phyloP scores from a whole-genome alignment of 2,113 vertebrate species.

The Aspidoscelis tigris region DNA sequence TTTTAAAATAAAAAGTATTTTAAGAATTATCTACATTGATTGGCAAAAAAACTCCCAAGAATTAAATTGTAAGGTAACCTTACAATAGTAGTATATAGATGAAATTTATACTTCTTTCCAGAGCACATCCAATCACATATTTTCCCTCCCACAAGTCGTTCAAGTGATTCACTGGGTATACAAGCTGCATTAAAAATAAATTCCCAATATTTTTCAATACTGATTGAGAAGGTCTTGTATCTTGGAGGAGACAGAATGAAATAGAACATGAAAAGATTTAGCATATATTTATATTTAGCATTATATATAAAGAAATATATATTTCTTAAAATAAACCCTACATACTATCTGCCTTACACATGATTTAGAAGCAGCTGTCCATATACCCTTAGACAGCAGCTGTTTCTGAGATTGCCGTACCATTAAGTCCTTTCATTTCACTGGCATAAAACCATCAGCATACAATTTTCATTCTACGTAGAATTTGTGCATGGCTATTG shows the following conservation, averaged over 20 bases:
- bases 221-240: neutral
- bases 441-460: conserved; percentile 4
- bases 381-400: neutral
- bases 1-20: conserved; percentile 3
- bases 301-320: neutral
- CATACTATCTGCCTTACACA: neutral
- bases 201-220: neutral
- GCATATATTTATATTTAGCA: rapidly evolving
- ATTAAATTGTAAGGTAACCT: neutral
- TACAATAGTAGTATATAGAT: neutral
- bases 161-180: neutral
- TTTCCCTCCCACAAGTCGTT: neutral
- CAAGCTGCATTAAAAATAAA: conserved; percentile 17
- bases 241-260: neutral
- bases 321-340: conserved; percentile 10
- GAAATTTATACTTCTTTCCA: neutral
- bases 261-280: neutral
- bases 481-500: neutral
- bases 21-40: neutral
- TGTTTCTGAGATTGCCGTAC: conserved; percentile 12
- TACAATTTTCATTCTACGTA: neutral
- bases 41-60: conserved; percentile 12
- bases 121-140: neutral
- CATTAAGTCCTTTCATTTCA: neutral
- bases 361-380: conserved; percentile 41